Evolutionary conservation across 2,797 vertebrate genomes (phyloP).

Genomic region (Sparus aurata): DNA sequence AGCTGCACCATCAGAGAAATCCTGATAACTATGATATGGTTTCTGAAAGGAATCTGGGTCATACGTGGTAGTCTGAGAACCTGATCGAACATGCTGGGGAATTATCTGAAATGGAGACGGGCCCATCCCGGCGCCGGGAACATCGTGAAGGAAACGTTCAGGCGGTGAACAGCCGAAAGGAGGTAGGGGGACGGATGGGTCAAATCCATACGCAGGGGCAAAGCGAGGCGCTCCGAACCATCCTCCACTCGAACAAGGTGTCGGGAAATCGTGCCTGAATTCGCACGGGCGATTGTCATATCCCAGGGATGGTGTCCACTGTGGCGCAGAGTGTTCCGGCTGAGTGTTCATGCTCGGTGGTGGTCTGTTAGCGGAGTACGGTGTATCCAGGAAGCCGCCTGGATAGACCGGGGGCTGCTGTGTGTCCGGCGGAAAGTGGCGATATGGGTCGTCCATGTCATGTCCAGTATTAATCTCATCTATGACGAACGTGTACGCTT

Average conservation of each 20-base stretch:
- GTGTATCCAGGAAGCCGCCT: constrained; percentile 6
- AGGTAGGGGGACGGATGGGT: constrained; percentile 77
- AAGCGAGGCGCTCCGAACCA: constrained; percentile 24
- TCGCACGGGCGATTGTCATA: constrained; percentile 26
- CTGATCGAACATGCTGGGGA: constrained; percentile 8
- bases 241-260: neutral
- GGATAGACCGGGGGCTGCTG: neutral
- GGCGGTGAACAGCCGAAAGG: constrained; percentile 52
- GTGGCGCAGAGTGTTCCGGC: neutral
- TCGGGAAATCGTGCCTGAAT: constrained; percentile 16
- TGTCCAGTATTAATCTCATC: too few relatives aligned
- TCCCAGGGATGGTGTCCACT: constrained; percentile 20
- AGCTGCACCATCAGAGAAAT: constrained; percentile 2
- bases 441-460: constrained; percentile 37
- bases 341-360: neutral
- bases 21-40: neutral
- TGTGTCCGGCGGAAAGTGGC: neutral
- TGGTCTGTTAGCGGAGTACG: neutral
- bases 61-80: constrained; percentile 6
- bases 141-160: constrained; percentile 3
- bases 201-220: constrained; percentile 61
- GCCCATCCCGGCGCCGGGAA: neutral
- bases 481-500: rapidly evolving
- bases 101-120: constrained; percentile 3
- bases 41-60: neutral